Evolutionary conservation across 2,888 invertebrate genomes (phyloP).

Genomic region (Drosophila maculinotata): DNA sequence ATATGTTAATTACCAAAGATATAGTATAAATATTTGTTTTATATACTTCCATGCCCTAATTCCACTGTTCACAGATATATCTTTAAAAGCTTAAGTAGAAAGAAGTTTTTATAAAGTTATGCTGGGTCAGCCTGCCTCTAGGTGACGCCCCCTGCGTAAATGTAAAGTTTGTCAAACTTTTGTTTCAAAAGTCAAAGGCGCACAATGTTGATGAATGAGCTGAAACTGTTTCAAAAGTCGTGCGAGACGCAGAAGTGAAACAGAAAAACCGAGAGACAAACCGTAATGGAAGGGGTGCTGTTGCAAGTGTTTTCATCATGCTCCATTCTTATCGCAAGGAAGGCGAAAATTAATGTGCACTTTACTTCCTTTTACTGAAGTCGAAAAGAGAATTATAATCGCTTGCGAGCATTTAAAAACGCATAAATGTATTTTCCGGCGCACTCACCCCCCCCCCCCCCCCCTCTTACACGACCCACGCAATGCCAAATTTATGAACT

Average conservation of each 20-base stretch:
- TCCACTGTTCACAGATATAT: conserved; percentile 38
- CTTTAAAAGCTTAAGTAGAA: conserved; percentile 42
- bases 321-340: conserved; percentile 45
- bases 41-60: not conserved
- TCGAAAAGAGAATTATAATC: conserved; percentile 12
- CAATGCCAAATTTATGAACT: conserved; percentile 72
- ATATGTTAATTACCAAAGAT: too few species aligned
- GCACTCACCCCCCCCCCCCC: not conserved
- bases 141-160: conserved; percentile 35
- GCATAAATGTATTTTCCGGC: conserved; percentile 72
- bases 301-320: conserved; percentile 42
- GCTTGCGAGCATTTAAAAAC: conserved; percentile 64
- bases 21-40: too few species aligned
- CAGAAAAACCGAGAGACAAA: not conserved
- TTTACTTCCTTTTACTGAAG: conserved; percentile 35
- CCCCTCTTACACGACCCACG: conserved; percentile 1
- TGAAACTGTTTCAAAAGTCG: conserved; percentile 43
- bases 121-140: conserved; percentile 15
- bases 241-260: conserved; percentile 8
- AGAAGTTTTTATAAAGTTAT: conserved; percentile 41
- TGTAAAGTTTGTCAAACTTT: conserved; percentile 73
- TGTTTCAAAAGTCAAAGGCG: conserved; percentile 74
- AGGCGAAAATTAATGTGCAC: conserved; percentile 56
- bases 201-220: conserved; percentile 70
- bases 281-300: not conserved